Conservation (phyloP, 2,797 vertebrate genomes). For the Platyrinchus mystaceus region DNA sequence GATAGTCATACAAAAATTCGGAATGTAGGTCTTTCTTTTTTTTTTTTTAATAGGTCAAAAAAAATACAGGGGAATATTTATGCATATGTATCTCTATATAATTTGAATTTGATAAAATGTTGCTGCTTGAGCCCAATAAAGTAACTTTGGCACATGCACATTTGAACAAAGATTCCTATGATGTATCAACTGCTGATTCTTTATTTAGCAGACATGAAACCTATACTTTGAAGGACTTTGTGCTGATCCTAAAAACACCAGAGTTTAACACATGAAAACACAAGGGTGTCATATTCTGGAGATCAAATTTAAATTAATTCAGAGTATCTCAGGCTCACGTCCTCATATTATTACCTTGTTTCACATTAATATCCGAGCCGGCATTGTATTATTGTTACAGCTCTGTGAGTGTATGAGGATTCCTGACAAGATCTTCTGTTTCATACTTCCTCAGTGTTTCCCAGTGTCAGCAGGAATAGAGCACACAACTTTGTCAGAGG, state of each 20-base stretch:
- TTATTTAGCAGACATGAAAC: neutral
- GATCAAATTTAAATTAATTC: slow-evolving; percentile 3
- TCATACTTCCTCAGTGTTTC: neutral
- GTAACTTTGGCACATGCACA: neutral
- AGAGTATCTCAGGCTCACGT: neutral
- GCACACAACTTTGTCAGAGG: neutral
- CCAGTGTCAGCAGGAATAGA: neutral
- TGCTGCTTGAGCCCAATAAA: rapidly evolving
- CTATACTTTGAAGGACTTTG: neutral
- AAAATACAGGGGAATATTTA: neutral
- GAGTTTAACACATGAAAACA: slow-evolving; percentile 13
- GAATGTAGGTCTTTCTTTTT: neutral
- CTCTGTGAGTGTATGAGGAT: neutral
- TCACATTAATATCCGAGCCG: neutral
- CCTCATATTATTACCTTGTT: neutral
- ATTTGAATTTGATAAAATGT: neutral
- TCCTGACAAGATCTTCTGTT: neutral
- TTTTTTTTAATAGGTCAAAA: neutral
- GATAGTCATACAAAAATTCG: neutral
- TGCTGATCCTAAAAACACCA: neutral
- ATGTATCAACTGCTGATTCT: neutral
- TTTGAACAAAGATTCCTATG: neutral
- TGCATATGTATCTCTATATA: neutral
- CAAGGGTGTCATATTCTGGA: neutral
- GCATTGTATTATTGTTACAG: neutral